Evolutionary conservation across 2,113 vertebrate species (phyloP).

Genomic region (Amblyopsis rosae): DNA sequence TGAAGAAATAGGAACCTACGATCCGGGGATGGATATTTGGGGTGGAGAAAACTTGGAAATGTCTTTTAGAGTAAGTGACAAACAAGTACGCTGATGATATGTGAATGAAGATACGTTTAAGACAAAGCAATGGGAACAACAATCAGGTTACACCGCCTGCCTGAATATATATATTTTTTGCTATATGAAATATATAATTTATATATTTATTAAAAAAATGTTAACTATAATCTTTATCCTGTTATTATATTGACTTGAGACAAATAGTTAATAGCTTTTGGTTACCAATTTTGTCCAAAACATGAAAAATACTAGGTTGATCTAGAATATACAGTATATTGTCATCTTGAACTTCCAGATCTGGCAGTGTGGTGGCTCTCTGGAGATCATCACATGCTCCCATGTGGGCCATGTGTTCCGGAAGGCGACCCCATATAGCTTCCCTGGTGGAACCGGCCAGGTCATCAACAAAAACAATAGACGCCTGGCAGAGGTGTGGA

Average conservation of each 20-base stretch:
- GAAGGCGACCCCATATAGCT: conserved; percentile 96
- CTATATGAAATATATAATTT: not conserved
- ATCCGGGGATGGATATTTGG: conserved; percentile 99
- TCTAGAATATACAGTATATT: not conserved
- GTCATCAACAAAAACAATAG: conserved; percentile 99
- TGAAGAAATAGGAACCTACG: conserved; percentile 98
- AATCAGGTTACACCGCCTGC: no score
- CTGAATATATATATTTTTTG: not conserved
- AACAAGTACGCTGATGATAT: no score
- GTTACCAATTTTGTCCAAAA: no score
- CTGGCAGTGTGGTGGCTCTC: conserved; percentile 95
- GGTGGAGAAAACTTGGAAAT: conserved; percentile 99
- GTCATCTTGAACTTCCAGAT: conserved; percentile 73
- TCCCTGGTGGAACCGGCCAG: conserved; percentile 96
- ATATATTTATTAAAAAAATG: no score
- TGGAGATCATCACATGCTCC: conserved; percentile 97
- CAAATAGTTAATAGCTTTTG: no score
- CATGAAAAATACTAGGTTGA: not conserved
- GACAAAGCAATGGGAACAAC: no score
- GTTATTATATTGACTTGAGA: no score
- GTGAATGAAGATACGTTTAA: no score
- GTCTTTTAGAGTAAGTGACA: conserved; percentile 93
- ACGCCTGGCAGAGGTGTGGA: conserved; percentile 96
- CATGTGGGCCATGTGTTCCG: conserved; percentile 97
- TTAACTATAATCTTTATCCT: no score